phyloP scores from a whole-genome alignment of 2,113 vertebrate species.

The Rhinoderma darwinii region DNA sequence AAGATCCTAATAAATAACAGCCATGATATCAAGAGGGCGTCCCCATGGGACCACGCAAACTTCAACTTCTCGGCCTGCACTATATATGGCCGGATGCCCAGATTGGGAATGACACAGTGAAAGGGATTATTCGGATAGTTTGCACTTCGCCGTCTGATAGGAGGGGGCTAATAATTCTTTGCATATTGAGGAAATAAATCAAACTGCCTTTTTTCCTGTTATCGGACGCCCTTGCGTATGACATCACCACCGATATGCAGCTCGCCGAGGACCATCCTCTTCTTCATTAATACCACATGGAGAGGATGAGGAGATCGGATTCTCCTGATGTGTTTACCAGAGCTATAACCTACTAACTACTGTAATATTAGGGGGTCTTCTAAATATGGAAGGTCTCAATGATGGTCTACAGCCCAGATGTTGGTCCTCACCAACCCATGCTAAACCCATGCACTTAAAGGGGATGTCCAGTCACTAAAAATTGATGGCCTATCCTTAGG shows the following conservation, averaged over 20 bases:
- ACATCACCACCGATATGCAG: constrained; percentile 19
- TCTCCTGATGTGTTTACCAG: neutral
- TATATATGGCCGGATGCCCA: constrained; percentile 26
- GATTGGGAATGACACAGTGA: constrained; percentile 44
- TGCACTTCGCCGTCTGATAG: constrained; percentile 35
- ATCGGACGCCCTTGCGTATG: neutral
- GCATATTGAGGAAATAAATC: constrained; percentile 52
- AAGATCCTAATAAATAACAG: constrained; percentile 53
- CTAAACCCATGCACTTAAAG: neutral
- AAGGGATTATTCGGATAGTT: constrained; percentile 52
- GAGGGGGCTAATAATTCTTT: constrained; percentile 41
- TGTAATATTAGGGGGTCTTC: neutral
- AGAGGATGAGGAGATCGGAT: neutral
- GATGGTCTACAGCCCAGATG: neutral
- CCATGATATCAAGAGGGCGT: constrained; percentile 33
- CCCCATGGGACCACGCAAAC: neutral
- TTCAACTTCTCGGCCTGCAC: neutral
- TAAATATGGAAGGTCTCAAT: neutral
- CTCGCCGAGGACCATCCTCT: neutral
- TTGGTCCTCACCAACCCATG: neutral
- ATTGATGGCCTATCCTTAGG: too few species aligned
- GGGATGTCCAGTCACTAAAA: neutral
- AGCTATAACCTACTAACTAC: neutral
- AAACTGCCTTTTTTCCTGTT: constrained; percentile 7
- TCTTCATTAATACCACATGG: constrained; percentile 54